A percentile compares a stretch with the other conserved stretches of the same genome.
Evolutionary conservation across 1,140 invertebrate genomes (phyloP).

Genomic region (Stegodyphus mimosarum): DNA sequence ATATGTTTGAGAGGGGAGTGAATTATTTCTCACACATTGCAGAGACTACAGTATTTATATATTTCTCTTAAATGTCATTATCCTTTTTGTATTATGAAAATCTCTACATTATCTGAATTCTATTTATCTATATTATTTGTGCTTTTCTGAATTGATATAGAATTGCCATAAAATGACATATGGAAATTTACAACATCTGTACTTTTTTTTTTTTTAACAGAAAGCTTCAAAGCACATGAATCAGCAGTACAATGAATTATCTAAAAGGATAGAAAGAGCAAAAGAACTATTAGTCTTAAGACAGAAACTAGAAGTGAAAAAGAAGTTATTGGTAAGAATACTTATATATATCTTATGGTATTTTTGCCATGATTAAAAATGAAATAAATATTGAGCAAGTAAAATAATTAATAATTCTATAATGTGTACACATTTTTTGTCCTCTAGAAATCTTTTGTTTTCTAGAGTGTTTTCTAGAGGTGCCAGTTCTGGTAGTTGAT

Average conservation of each 20-base stretch:
- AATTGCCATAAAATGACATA: too few relatives aligned
- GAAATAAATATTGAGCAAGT: neutral
- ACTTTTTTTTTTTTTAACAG: slow-evolving; percentile 58
- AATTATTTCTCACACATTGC: slow-evolving; percentile 62
- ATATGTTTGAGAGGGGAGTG: too few relatives aligned
- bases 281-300: slow-evolving; percentile 83
- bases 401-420: neutral
- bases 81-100: slow-evolving; percentile 30
- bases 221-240: slow-evolving; percentile 75
- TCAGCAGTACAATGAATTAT: slow-evolving; percentile 81
- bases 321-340: slow-evolving; percentile 73
- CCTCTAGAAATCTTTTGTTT: too few relatives aligned
- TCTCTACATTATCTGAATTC: slow-evolving; percentile 60
- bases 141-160: too few relatives aligned
- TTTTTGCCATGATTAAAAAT: neutral
- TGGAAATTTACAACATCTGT: too few relatives aligned
- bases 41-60: slow-evolving; percentile 68
- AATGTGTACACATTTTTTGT: too few relatives aligned
- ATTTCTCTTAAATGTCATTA: slow-evolving; percentile 8
- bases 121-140: too few relatives aligned
- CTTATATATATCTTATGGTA: neutral
- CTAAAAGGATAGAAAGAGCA: slow-evolving; percentile 84
- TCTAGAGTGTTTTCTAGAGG: too few relatives aligned
- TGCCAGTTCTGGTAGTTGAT: too few relatives aligned
- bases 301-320: slow-evolving; percentile 85